These are phyloP conservation scores for Linhomoeus sp. DNA, from an alignment of 2,888 invertebrate genomes.

Conservation along the genomic window DNA sequence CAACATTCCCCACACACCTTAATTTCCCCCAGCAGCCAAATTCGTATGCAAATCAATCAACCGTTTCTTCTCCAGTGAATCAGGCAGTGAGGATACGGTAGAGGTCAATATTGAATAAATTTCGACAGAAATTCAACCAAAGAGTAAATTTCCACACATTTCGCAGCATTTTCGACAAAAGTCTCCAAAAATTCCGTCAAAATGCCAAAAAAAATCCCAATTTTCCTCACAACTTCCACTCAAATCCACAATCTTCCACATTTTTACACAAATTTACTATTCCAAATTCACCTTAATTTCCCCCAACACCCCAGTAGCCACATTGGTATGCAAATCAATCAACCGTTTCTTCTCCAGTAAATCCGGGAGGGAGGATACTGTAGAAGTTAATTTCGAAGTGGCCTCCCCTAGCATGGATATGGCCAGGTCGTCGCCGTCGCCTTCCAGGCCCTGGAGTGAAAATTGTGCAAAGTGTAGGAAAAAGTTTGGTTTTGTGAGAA, in stretches of 20 bases:
- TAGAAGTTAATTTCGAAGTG: slow-evolving; percentile 64
- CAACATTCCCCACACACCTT: no score
- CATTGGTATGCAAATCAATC: slow-evolving; percentile 95
- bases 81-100: slow-evolving; percentile 76
- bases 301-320: slow-evolving; percentile 53
- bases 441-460: slow-evolving; percentile 52
- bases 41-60: slow-evolving; percentile 97
- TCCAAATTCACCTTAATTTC: slow-evolving; percentile 44
- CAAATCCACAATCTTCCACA: no score
- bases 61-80: slow-evolving; percentile 83
- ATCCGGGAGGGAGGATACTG: slow-evolving; percentile 77
- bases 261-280: no score
- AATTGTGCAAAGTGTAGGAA: no score
- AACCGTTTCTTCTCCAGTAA: slow-evolving; percentile 86
- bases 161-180: no score
- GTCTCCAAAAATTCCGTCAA: no score
- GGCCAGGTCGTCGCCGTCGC: slow-evolving; percentile 66
- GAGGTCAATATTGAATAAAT: no score
- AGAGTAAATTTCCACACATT: no score
- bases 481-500: no score
- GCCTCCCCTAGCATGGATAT: slow-evolving; percentile 60
- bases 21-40: slow-evolving; percentile 55
- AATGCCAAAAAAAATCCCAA: no score
- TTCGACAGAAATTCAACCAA: no score
- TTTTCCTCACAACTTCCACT: no score